A percentile compares a stretch with the other conserved stretches of the same genome.
Evolutionary conservation across 2,797 vertebrate species (phyloP).

Genomic region (Hylomyscus alleni): DNA sequence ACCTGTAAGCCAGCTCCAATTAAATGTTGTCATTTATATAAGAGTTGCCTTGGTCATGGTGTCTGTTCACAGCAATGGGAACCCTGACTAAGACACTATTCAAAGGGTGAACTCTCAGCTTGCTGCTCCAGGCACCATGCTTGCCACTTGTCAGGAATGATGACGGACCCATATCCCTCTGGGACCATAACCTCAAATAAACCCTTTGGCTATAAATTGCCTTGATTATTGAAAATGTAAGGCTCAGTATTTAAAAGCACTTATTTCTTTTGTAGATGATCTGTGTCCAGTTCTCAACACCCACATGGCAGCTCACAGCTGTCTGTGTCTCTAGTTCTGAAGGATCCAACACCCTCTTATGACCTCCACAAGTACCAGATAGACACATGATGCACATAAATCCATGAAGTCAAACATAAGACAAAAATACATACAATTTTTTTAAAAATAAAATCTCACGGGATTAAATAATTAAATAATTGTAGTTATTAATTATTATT

Average conservation of each 20-base stretch:
- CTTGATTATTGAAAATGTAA: neutral
- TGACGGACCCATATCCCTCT: neutral
- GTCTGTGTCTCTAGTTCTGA: neutral
- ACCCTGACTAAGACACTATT: neutral
- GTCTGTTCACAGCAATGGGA: neutral
- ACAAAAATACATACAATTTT: neutral
- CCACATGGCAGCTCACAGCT: neutral
- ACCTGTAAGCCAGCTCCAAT: neutral
- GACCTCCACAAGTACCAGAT: neutral
- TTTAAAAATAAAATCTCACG: neutral
- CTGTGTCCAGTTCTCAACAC: neutral
- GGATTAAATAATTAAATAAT: constrained; percentile 35
- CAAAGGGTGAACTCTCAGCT: neutral
- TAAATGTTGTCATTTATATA: neutral
- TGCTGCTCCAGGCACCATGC: neutral
- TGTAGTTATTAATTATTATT: neutral
- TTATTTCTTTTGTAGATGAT: neutral
- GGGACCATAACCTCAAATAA: neutral
- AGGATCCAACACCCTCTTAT: neutral
- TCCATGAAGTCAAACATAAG: neutral
- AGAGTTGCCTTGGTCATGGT: neutral
- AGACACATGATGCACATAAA: neutral
- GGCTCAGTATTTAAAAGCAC: neutral
- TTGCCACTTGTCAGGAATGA: neutral
- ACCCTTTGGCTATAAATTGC: neutral